Percentiles rank a stretch among this genome's conserved stretches.
phyloP scores from a whole-genome alignment of 1,140 invertebrate genomes.

The Luehdorfia chinensis region DNA sequence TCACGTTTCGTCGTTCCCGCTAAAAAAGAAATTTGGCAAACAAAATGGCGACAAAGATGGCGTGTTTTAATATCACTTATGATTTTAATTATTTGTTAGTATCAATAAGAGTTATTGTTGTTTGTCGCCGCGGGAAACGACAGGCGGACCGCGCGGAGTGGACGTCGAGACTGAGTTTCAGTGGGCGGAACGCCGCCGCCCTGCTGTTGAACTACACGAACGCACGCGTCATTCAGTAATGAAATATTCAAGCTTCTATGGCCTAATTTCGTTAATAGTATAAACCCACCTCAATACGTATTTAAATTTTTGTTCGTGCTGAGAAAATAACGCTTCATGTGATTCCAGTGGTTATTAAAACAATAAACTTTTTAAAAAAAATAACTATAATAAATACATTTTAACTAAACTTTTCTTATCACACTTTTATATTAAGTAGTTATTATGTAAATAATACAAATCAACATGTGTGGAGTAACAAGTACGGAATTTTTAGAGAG shows the following conservation, averaged over 20 bases:
- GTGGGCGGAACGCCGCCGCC: conserved; percentile 62
- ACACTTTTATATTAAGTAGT: too few species aligned
- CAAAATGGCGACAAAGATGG: conserved; percentile 23
- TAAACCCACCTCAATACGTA: conserved; percentile 5
- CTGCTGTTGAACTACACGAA: conserved; percentile 38
- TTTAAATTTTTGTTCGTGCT: background rate
- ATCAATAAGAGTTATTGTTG: conserved; percentile 20
- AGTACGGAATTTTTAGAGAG: too few species aligned
- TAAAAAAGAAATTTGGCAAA: conserved; percentile 23
- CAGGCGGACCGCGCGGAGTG: conserved; percentile 76
- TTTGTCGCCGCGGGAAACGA: conserved; percentile 47
- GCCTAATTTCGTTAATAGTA: conserved; percentile 34
- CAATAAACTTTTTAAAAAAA: too few species aligned
- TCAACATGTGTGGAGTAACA: too few species aligned
- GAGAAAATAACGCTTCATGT: too few species aligned
- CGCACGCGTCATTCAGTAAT: conserved; percentile 51
- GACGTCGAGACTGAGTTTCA: conserved; percentile 73
- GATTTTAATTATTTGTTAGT: conserved; percentile 3
- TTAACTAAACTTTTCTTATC: too few species aligned
- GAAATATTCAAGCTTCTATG: conserved; percentile 37
- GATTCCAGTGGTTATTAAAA: too few species aligned
- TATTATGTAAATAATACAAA: too few species aligned
- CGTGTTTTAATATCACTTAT: conserved; percentile 20
- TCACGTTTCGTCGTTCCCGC: conserved; percentile 37
- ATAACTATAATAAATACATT: too few species aligned